Percentiles rank a stretch among this genome's conserved stretches.
Evolutionary conservation across 2,113 vertebrate genomes (phyloP).

Genomic region (Corythornis madagascariensis): DNA sequence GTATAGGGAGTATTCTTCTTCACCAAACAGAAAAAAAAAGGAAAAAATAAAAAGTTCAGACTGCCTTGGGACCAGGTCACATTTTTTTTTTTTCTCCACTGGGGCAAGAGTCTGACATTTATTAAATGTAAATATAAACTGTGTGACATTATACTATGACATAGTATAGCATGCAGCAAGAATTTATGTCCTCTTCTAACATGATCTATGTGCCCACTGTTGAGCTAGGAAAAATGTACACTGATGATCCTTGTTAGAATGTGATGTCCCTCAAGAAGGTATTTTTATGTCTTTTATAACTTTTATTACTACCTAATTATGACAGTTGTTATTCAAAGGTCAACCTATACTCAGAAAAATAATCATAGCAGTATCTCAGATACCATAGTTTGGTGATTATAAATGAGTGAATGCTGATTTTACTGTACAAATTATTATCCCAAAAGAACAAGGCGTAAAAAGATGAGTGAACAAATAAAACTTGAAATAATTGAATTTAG

Average conservation of each 20-base stretch:
- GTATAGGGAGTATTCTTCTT: not conserved
- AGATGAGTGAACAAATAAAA: not conserved
- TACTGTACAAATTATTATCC: not conserved
- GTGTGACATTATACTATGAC: not conserved
- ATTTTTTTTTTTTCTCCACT: not conserved
- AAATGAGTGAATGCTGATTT: not conserved
- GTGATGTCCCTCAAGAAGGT: not conserved
- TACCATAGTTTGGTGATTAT: not conserved
- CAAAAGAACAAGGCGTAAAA: not conserved
- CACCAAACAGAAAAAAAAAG: not conserved
- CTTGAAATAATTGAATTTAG: not conserved
- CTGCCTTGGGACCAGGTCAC: not conserved
- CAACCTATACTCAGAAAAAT: not conserved
- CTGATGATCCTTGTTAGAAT: not conserved
- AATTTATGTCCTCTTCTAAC: not conserved
- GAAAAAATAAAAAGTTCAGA: not conserved
- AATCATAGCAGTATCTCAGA: not conserved
- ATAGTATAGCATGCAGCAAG: not conserved
- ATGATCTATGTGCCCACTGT: not conserved
- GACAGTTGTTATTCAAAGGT: not conserved
- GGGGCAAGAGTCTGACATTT: constrained; percentile 1
- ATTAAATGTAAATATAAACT: not conserved
- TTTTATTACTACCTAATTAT: not conserved
- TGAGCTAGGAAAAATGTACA: not conserved
- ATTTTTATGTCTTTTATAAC: not conserved